A percentile compares a stretch with the other conserved stretches of the same genome.
phyloP scores from a whole-genome alignment of 53 echinoderm and acorn worm genomes.

The Temnopleurus reevesii region DNA sequence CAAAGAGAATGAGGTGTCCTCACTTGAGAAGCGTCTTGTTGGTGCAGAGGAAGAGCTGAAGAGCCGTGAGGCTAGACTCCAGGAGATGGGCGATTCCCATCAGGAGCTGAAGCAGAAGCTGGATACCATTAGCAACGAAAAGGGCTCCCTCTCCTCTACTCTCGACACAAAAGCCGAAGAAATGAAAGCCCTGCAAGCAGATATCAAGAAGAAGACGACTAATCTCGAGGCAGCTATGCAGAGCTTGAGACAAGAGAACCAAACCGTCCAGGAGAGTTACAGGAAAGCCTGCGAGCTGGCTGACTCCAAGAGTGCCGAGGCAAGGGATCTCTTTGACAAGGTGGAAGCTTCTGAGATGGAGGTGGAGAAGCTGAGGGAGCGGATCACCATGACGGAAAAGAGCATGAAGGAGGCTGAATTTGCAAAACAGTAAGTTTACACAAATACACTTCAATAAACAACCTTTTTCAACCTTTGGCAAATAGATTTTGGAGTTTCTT shows the following conservation, averaged over 20 bases:
- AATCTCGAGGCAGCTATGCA: slow-evolving; percentile 64
- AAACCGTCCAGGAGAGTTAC: slow-evolving; percentile 73
- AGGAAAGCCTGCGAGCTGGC: slow-evolving; percentile 88
- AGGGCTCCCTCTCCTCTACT: slow-evolving; percentile 42
- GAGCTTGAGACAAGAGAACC: slow-evolving; percentile 65
- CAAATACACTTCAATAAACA: no score
- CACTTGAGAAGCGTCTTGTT: background rate
- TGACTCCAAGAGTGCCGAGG: slow-evolving; percentile 68
- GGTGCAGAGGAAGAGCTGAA: slow-evolving; percentile 47
- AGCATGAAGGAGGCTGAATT: slow-evolving; percentile 64
- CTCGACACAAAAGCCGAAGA: slow-evolving; percentile 55
- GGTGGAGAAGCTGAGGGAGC: slow-evolving; percentile 68
- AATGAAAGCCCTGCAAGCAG: slow-evolving; percentile 18
- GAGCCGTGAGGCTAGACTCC: slow-evolving; percentile 26
- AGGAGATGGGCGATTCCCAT: background rate
- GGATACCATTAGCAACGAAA: slow-evolving; percentile 60
- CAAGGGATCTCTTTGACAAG: slow-evolving; percentile 78
- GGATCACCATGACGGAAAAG: slow-evolving; percentile 69
- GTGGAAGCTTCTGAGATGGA: slow-evolving; percentile 75
- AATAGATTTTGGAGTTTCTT: no score
- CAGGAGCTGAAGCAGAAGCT: slow-evolving; percentile 58
- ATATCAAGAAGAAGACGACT: slow-evolving; percentile 38
- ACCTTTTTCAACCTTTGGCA: no score
- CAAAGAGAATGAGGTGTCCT: slow-evolving; percentile 52
- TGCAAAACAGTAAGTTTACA: slow-evolving; percentile 69